phyloP scores from a whole-genome alignment of 2,113 vertebrate species.

The Pedionomus torquatus region DNA sequence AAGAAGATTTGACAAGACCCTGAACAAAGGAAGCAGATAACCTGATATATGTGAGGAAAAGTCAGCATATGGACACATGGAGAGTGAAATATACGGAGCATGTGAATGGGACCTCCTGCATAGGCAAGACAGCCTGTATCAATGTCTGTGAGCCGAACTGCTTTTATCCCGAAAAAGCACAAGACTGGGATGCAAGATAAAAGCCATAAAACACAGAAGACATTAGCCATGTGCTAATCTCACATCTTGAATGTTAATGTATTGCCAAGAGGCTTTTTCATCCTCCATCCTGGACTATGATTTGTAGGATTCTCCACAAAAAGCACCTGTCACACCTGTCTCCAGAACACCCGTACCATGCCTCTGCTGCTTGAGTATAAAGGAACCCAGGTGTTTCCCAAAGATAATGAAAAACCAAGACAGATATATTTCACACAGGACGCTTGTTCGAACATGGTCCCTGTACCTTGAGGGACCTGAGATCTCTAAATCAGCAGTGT shows the following conservation, averaged over 20 bases:
- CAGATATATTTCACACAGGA: not conserved
- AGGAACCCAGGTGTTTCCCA: not conserved
- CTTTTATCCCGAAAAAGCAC: not conserved
- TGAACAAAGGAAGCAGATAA: not conserved
- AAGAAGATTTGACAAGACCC: not conserved
- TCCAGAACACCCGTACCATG: not conserved
- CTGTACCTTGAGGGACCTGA: not conserved
- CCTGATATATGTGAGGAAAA: accelerated
- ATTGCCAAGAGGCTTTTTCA: not conserved
- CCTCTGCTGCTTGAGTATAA: not conserved
- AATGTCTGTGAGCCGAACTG: not conserved
- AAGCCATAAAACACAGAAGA: not conserved
- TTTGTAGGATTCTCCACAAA: not conserved
- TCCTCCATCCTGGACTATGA: not conserved
- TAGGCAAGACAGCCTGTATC: not conserved
- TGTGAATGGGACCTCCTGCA: not conserved
- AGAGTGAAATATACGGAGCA: not conserved
- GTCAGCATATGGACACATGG: not conserved
- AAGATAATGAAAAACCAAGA: not conserved
- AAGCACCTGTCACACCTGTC: not conserved
- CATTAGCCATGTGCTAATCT: not conserved
- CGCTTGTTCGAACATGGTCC: not conserved
- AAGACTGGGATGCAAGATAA: not conserved
- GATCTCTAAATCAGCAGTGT: not conserved
- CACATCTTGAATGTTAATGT: not conserved